A percentile compares a stretch with the other conserved stretches of the same genome.
Conservation (phyloP, 2,888 invertebrate genomes). For the Doris montereyensis region DNA sequence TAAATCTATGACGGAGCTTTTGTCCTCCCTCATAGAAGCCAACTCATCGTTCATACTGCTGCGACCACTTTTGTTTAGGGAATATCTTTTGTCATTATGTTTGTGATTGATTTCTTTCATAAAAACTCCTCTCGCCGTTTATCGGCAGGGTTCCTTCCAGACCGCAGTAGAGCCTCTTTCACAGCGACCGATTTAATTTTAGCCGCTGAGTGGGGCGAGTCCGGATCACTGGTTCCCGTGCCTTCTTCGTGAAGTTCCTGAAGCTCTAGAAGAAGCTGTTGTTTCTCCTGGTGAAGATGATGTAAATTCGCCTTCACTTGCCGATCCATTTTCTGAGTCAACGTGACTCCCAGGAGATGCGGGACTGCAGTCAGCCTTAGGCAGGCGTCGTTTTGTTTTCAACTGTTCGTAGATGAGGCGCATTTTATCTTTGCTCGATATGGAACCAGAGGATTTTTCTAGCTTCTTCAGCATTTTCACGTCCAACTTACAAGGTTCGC, state of each 20-base stretch:
- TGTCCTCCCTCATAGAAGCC: conserved; percentile 30
- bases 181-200: conserved; percentile 38
- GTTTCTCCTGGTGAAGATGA: conserved; percentile 68
- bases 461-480: conserved; percentile 31
- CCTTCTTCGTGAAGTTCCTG: conserved; percentile 63
- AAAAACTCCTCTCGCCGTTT: conserved; percentile 8
- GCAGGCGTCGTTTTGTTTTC: background rate
- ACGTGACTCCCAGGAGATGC: conserved; percentile 60
- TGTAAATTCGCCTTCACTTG: conserved; percentile 67
- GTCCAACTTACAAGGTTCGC: conserved; percentile 45
- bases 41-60: conserved; percentile 17
- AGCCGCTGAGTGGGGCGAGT: conserved; percentile 40
- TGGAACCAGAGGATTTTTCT: conserved; percentile 26
- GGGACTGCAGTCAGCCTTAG: conserved; percentile 51
- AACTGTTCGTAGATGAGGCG: background rate
- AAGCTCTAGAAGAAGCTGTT: conserved; percentile 66
- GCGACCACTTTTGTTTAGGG: background rate
- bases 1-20: conserved; percentile 13
- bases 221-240: conserved; percentile 59
- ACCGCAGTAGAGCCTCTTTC: conserved; percentile 23
- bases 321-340: conserved; percentile 77
- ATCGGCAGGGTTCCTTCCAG: conserved; percentile 25
- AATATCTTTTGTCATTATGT: background rate
- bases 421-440: background rate
- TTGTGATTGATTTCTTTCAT: background rate